These are phyloP conservation scores for Arizona elegans DNA, from an alignment of 2,113 vertebrate species.

Conservation along the genomic window DNA sequence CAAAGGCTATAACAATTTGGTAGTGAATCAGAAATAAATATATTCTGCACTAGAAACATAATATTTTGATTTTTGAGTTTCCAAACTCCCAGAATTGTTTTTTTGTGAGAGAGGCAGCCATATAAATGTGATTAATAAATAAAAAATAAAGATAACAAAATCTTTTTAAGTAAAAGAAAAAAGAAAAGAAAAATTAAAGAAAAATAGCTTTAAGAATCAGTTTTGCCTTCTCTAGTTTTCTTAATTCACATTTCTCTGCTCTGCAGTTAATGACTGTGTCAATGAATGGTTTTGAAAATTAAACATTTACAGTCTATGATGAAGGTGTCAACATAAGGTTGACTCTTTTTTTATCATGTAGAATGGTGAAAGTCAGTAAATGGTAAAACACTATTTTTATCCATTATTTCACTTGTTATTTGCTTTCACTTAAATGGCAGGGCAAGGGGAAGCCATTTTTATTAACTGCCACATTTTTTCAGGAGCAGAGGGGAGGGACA, in stretches of 20 bases:
- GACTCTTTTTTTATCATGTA: neutral
- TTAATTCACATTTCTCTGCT: neutral
- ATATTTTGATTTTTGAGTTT: neutral
- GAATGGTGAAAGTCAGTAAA: neutral
- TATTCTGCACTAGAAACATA: neutral
- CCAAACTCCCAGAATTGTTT: neutral
- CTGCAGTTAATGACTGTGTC: neutral
- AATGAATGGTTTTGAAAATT: constrained; percentile 9
- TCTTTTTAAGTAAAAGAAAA: neutral
- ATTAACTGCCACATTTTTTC: neutral
- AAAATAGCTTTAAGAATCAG: neutral
- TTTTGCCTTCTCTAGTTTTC: neutral
- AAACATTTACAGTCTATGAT: neutral
- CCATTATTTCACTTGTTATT: neutral
- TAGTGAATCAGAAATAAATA: neutral
- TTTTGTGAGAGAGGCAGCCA: neutral
- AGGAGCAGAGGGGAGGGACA: neutral
- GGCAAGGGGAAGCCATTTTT: accelerated
- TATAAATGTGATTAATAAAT: neutral
- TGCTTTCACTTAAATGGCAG: neutral
- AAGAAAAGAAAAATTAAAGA: neutral
- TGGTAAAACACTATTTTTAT: neutral
- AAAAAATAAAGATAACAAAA: neutral
- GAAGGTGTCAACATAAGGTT: neutral
- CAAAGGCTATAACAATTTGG: neutral